Percentiles rank a stretch among this genome's conserved stretches.
phyloP scores from a whole-genome alignment of 2,797 vertebrate species.

The Vireo griseus region DNA sequence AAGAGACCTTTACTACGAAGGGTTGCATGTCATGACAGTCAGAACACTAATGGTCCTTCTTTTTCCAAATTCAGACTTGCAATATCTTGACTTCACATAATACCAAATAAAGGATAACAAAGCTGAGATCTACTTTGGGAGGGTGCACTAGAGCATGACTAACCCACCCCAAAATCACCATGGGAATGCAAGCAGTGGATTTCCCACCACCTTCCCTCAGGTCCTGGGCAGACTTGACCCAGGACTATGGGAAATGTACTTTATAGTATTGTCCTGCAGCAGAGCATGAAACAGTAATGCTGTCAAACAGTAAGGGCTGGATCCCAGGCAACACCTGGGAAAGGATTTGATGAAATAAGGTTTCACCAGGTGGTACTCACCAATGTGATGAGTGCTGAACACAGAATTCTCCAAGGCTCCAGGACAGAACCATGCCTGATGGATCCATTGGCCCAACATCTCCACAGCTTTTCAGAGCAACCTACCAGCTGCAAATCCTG shows the following conservation, averaged over 20 bases:
- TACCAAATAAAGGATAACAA: neutral
- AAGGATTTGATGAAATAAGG: neutral
- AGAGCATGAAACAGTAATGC: neutral
- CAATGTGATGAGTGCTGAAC: neutral
- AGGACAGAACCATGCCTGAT: neutral
- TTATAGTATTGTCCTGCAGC: neutral
- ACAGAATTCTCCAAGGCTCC: neutral
- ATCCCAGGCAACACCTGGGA: neutral
- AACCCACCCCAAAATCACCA: neutral
- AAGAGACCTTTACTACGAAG: neutral
- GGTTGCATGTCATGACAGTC: neutral
- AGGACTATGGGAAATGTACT: neutral
- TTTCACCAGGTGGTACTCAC: neutral
- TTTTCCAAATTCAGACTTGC: neutral
- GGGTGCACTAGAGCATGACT: neutral
- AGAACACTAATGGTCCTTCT: neutral
- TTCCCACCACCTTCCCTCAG: neutral
- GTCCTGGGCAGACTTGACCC: neutral
- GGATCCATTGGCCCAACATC: fast-evolving
- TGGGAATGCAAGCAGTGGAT: neutral
- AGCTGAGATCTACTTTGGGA: neutral
- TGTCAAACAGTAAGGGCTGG: neutral
- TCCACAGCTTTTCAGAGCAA: neutral
- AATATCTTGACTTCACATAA: neutral
- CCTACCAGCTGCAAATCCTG: neutral